A percentile compares a stretch with the other conserved stretches of the same genome.
These are phyloP conservation scores for Argyrosomus japonicus DNA, from an alignment of 2,113 vertebrate species.

Conservation along the genomic window DNA sequence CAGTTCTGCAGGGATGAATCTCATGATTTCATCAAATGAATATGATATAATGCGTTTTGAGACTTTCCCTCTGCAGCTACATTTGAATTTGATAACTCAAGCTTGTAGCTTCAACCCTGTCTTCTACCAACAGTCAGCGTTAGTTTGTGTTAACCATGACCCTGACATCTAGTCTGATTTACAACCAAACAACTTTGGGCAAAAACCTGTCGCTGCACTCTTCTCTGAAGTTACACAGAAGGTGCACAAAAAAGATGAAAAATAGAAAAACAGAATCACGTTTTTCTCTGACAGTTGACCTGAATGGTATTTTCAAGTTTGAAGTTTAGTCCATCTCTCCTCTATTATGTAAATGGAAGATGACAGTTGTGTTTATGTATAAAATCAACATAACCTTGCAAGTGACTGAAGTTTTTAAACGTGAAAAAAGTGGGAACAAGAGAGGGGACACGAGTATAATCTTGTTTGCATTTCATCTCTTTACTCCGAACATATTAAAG, in stretches of 20 bases:
- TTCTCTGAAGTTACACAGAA: no score
- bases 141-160: neutral
- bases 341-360: neutral
- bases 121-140: neutral
- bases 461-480: conserved; percentile 22
- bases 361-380: neutral
- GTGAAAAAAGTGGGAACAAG: neutral
- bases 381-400: neutral
- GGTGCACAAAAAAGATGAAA: neutral
- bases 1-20: no score
- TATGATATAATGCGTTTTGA: neutral
- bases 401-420: neutral
- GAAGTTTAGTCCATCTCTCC: neutral
- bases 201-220: no score
- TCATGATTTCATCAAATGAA: neutral
- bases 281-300: neutral
- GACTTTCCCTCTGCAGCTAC: no score
- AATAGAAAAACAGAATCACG: neutral
- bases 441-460: neutral
- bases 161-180: no score
- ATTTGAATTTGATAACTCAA: neutral
- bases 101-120: neutral
- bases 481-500: conserved; percentile 17
- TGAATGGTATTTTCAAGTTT: neutral
- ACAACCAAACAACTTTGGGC: no score